Percentiles rank a stretch among this genome's conserved stretches.
Evolutionary conservation across 2,888 invertebrate genomes (phyloP).

Genomic region (Mantis religiosa): DNA sequence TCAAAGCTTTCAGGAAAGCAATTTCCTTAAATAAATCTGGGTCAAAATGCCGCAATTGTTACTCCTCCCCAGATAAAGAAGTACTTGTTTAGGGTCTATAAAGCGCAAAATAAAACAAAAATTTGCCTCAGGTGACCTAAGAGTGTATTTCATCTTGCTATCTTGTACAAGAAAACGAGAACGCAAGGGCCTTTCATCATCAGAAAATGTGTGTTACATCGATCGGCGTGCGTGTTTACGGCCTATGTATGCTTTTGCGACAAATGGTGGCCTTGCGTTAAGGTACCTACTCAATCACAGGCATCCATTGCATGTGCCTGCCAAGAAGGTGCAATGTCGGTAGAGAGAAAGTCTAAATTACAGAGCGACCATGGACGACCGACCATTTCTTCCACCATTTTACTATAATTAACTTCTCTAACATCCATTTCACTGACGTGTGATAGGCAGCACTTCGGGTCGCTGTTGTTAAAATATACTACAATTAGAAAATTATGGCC

Average conservation of each 20-base stretch:
- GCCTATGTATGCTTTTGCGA: background rate
- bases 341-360: background rate
- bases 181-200: no score
- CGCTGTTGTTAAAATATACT: background rate
- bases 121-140: background rate
- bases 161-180: background rate
- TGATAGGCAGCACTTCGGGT: background rate
- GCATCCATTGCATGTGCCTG: background rate
- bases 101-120: no score
- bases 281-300: background rate
- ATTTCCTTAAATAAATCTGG: no score
- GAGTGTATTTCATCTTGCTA: background rate
- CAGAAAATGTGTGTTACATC: background rate
- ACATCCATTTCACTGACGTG: background rate
- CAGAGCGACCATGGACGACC: background rate
- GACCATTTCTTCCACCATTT: background rate
- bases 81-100: no score
- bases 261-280: background rate
- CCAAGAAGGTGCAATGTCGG: background rate
- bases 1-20: no score
- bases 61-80: no score
- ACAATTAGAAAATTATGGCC: background rate
- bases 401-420: background rate
- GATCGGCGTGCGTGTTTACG: background rate
- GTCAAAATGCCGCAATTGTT: no score